Conservation (phyloP, 2,888 invertebrate genomes). For the Pemphredon lugubris region DNA sequence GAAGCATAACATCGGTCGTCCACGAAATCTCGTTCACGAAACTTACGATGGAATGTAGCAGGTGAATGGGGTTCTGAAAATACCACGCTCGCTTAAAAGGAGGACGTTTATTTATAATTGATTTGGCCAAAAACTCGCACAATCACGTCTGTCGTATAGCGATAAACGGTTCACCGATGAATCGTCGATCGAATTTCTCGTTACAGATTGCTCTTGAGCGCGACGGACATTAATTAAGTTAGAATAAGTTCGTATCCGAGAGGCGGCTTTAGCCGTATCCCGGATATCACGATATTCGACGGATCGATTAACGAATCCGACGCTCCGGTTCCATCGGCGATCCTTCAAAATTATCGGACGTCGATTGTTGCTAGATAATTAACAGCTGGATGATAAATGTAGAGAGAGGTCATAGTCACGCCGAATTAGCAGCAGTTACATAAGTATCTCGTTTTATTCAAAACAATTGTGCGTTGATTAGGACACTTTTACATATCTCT, state of each 20-base stretch:
- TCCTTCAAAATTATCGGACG: slow-evolving; percentile 41
- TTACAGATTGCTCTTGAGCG: slow-evolving; percentile 47
- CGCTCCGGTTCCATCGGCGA: slow-evolving; percentile 1
- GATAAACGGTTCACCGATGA: too few species aligned
- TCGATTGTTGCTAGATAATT: slow-evolving; percentile 47
- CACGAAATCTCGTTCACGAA: not conserved
- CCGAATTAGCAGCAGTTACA: slow-evolving; percentile 20
- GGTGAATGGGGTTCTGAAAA: slow-evolving; percentile 41
- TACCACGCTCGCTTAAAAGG: slow-evolving; percentile 8
- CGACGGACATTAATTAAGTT: slow-evolving; percentile 55
- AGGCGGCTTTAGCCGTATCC: slow-evolving; percentile 38
- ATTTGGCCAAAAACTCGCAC: slow-evolving; percentile 28
- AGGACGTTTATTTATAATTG: slow-evolving; percentile 47
- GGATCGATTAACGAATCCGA: slow-evolving; percentile 30
- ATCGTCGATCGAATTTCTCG: slow-evolving; percentile 54
- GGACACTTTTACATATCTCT: too few species aligned
- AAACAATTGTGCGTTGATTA: too few species aligned
- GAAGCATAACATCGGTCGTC: too few species aligned
- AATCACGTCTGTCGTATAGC: not conserved
- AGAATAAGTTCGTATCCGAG: slow-evolving; percentile 49
- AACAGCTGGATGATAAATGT: slow-evolving; percentile 40
- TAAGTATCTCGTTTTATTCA: not conserved
- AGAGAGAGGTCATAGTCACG: slow-evolving; percentile 59
- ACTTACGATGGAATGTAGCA: not conserved
- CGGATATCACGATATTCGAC: slow-evolving; percentile 48